phyloP scores from a whole-genome alignment of 2,113 vertebrate genomes.

The Ciconia boyciana region DNA sequence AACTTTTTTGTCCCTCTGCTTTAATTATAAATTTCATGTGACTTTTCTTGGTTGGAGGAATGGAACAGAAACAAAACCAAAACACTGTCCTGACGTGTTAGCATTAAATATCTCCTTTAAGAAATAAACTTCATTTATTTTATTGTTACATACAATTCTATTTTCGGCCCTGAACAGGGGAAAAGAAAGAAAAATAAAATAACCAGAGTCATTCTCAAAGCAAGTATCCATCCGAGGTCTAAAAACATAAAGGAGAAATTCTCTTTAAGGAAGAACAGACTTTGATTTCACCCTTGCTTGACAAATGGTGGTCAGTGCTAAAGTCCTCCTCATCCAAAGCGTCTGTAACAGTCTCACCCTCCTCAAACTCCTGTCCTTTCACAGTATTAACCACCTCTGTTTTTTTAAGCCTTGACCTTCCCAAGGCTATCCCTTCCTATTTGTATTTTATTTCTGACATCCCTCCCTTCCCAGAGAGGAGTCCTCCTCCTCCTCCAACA shows the following conservation, averaged over 20 bases:
- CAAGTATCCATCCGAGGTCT: not conserved
- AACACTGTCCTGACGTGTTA: not conserved
- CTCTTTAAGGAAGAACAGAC: not conserved
- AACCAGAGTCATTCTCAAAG: not conserved
- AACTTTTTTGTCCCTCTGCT: not conserved
- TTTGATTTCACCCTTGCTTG: not conserved
- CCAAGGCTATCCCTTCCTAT: not conserved
- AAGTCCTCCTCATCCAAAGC: not conserved
- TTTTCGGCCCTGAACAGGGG: not conserved
- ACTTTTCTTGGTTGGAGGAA: not conserved
- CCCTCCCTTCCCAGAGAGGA: not conserved
- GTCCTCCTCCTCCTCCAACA: not conserved
- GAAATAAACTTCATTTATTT: not conserved
- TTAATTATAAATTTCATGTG: not conserved
- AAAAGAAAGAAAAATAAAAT: not conserved
- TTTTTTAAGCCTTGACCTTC: not conserved
- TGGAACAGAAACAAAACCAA: not conserved
- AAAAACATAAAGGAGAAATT: not conserved
- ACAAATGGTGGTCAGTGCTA: not conserved
- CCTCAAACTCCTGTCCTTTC: not conserved
- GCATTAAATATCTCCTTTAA: not conserved
- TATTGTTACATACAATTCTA: conserved; percentile 9
- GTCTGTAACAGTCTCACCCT: not conserved
- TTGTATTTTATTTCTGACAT: not conserved
- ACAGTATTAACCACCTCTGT: not conserved